Conservation (phyloP, 2,113 vertebrate species). For the Pedetes capensis region DNA sequence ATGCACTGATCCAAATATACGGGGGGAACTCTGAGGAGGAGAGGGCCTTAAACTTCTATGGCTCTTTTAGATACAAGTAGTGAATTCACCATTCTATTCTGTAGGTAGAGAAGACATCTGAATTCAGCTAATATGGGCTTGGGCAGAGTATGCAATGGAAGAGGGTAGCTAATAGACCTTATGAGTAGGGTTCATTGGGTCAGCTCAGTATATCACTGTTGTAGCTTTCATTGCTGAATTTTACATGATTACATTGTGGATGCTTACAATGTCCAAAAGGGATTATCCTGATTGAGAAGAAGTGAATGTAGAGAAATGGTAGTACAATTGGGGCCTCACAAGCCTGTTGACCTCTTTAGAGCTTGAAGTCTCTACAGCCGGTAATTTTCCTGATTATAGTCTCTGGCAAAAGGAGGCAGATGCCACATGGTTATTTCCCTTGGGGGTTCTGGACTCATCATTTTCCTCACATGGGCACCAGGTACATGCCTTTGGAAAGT, state of each 20-base stretch:
- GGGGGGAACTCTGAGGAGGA: not conserved
- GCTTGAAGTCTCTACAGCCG: not conserved
- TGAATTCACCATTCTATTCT: not conserved
- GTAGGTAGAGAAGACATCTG: not conserved
- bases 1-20: not conserved
- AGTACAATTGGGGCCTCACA: not conserved
- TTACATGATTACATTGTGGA: not conserved
- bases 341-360: not conserved
- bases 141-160: not conserved
- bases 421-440: not conserved
- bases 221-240: not conserved
- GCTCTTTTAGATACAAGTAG: not conserved
- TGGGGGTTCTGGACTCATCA: not conserved
- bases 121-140: not conserved
- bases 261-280: not conserved
- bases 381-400: not conserved
- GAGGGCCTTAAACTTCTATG: not conserved
- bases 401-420: not conserved
- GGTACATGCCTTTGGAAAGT: not conserved
- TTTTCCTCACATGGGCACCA: not conserved
- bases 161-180: not conserved
- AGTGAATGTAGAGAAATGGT: not conserved
- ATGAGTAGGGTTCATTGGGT: not conserved
- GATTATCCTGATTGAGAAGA: not conserved
- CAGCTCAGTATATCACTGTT: not conserved